Evolutionary conservation across 35 echinoderm and acorn worm species (phyloP).

Genomic region (Hemicentrotus pulcherrimus): DNA sequence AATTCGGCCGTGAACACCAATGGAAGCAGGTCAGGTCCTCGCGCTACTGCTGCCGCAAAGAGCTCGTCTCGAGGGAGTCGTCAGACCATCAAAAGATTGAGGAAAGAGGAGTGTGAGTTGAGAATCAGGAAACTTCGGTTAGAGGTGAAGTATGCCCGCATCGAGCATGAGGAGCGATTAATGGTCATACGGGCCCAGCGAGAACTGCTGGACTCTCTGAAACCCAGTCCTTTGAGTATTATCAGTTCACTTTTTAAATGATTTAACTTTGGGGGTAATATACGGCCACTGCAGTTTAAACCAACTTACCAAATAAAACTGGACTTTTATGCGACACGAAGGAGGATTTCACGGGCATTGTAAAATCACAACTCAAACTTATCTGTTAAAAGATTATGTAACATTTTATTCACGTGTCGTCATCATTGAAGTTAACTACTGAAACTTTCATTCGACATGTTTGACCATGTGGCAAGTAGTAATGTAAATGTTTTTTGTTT

Average conservation of each 20-base stretch:
- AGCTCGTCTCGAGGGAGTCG: not conserved
- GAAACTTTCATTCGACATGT: no score
- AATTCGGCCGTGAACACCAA: not conserved
- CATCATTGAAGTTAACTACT: no score
- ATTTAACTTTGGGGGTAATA: not conserved
- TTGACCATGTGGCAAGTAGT: no score
- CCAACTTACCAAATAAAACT: no score
- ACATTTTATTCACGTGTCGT: no score
- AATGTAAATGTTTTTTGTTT: no score
- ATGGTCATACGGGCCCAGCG: not conserved
- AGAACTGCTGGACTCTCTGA: slow-evolving; percentile 14
- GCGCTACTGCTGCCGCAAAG: not conserved
- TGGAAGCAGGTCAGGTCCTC: not conserved
- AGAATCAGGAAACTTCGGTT: slow-evolving; percentile 17
- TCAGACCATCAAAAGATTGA: not conserved
- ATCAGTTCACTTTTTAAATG: slow-evolving; percentile 17
- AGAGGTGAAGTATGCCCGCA: slow-evolving; percentile 21
- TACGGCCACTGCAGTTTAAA: no score
- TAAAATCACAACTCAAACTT: no score
- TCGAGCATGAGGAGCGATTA: slow-evolving; percentile 31
- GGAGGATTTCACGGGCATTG: no score
- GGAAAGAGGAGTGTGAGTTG: slow-evolving; percentile 8
- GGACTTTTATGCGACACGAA: no score
- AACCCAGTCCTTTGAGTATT: not conserved
- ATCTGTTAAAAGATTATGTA: no score